These are phyloP conservation scores for Cyprinodon variegatus DNA, from an alignment of 2,113 vertebrate species.

Conservation along the genomic window DNA sequence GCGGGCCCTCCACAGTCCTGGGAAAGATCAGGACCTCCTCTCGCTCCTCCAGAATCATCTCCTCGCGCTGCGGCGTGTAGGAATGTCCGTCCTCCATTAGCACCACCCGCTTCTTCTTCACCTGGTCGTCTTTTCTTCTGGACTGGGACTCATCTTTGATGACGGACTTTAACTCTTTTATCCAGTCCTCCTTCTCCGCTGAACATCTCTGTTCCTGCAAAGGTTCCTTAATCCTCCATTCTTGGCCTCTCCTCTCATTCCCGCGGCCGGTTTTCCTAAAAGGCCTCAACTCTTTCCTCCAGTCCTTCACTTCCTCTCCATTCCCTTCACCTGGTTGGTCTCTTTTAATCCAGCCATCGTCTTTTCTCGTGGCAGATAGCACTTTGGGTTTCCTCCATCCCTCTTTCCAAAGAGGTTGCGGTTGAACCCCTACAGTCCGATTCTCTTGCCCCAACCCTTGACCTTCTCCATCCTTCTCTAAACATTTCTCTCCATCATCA, in stretches of 20 bases:
- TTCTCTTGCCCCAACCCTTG: conserved; percentile 44
- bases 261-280: conserved; percentile 42
- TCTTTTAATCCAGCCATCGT: conserved; percentile 62
- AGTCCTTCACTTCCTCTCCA: conserved; percentile 27
- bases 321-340: conserved; percentile 10
- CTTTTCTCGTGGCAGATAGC: conserved; percentile 36
- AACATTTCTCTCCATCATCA: not conserved
- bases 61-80: conserved; percentile 47
- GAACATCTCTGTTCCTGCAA: not conserved
- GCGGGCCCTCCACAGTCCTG: conserved; percentile 47
- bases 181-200: conserved; percentile 49
- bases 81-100: conserved; percentile 61
- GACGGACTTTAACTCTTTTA: conserved; percentile 70
- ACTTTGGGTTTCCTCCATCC: conserved; percentile 16
- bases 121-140: conserved; percentile 47
- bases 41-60: conserved; percentile 21
- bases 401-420: conserved; percentile 9
- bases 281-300: conserved; percentile 53
- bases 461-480: conserved; percentile 36
- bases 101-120: conserved; percentile 71
- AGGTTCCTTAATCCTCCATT: conserved; percentile 13
- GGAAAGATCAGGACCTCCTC: conserved; percentile 45
- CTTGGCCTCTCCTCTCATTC: conserved; percentile 13
- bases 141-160: conserved; percentile 45
- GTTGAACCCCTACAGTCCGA: conserved; percentile 8